phyloP scores from a whole-genome alignment of 2,113 vertebrate species.

The Salminus brasiliensis region DNA sequence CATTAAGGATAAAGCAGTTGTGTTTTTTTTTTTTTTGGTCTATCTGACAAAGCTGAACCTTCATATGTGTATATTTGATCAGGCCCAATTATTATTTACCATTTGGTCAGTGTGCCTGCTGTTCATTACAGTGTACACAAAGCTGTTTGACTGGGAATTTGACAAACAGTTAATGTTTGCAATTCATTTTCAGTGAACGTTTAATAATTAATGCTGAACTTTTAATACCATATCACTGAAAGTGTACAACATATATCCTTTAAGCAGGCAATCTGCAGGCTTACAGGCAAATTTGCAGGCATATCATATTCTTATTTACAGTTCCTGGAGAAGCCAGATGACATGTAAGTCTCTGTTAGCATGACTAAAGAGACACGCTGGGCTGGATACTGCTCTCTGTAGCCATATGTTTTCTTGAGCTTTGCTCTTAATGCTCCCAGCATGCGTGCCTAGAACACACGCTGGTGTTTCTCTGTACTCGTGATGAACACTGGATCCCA shows the following conservation, averaged over 20 bases:
- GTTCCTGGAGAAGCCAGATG: neutral
- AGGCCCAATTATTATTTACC: neutral
- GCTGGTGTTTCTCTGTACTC: neutral
- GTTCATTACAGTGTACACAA: neutral
- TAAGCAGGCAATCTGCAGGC: neutral
- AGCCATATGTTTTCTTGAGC: constrained; percentile 30
- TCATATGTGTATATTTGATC: neutral
- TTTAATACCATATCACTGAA: neutral
- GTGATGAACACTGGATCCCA: neutral
- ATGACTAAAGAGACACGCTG: constrained; percentile 10
- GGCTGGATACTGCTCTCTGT: neutral
- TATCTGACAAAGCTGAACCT: neutral
- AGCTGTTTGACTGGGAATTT: constrained; percentile 11
- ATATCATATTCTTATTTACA: constrained; percentile 1
- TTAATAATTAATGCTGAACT: neutral
- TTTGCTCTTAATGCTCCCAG: constrained; percentile 30
- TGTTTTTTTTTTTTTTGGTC: neutral
- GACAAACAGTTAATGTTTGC: constrained; percentile 19
- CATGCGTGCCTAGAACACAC: constrained; percentile 13
- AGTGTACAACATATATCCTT: neutral
- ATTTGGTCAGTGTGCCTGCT: constrained; percentile 14
- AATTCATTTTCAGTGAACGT: neutral
- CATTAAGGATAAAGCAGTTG: neutral
- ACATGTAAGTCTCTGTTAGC: neutral
- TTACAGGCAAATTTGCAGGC: neutral